Percentiles rank a stretch among this genome's conserved stretches.
Conservation (phyloP, 2,113 vertebrate genomes). For the Leptocoma aspasia region DNA sequence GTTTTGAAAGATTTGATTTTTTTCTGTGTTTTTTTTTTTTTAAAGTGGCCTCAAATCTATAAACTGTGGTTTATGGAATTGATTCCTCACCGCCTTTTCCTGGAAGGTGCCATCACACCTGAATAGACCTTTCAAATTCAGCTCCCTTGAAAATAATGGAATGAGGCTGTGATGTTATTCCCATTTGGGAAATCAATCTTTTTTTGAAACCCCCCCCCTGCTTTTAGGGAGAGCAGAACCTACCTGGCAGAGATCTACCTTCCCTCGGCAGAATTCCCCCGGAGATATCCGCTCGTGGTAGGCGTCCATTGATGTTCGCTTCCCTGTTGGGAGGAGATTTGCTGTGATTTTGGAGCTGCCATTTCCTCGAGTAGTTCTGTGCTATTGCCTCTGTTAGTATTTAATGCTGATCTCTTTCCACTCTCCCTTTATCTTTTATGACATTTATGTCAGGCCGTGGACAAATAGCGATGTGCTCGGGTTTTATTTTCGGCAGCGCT, state of each 20-base stretch:
- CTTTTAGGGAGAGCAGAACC: background rate
- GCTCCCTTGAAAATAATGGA: slow-evolving; percentile 53
- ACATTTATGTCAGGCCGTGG: slow-evolving; percentile 1
- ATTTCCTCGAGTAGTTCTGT: background rate
- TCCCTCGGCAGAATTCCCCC: background rate
- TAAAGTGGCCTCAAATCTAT: slow-evolving; percentile 41
- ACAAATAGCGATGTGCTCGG: background rate
- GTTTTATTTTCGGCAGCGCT: slow-evolving; percentile 18
- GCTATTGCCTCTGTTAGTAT: background rate
- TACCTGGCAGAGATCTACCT: background rate
- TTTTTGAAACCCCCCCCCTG: slow-evolving; percentile 14
- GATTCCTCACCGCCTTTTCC: slow-evolving; percentile 36
- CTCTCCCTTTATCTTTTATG: background rate
- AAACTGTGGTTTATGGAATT: background rate
- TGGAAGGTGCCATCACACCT: slow-evolving; percentile 55
- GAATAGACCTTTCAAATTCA: slow-evolving; percentile 59
- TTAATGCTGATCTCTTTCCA: background rate
- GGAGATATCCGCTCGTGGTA: background rate
- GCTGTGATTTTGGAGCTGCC: background rate
- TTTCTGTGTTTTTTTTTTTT: background rate
- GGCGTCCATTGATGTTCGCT: background rate
- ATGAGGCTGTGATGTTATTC: slow-evolving; percentile 22
- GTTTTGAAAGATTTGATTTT: background rate
- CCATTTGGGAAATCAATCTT: slow-evolving; percentile 46
- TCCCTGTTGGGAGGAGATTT: background rate